A percentile compares a stretch with the other conserved stretches of the same genome.
Conservation (phyloP, 1,140 invertebrate species). For the Drosophila chauvacae region DNA sequence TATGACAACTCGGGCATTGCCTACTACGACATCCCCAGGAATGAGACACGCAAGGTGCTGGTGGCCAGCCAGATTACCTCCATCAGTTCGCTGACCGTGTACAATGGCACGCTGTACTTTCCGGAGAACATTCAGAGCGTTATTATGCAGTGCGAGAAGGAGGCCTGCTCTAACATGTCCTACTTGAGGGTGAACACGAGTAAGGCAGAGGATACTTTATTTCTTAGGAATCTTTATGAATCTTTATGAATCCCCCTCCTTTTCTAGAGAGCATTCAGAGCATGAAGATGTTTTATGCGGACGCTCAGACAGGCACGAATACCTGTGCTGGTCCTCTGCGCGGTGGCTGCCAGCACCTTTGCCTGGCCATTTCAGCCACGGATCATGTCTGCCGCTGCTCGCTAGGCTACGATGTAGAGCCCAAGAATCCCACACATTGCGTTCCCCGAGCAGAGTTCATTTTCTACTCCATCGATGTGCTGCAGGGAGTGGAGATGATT, state of each 20-base stretch:
- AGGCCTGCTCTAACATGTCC: constrained; percentile 69
- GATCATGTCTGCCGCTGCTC: constrained; percentile 90
- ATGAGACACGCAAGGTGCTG: constrained; percentile 76
- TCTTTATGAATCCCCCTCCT: neutral
- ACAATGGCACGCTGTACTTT: constrained; percentile 80
- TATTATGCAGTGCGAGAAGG: constrained; percentile 82
- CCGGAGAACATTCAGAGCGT: constrained; percentile 79
- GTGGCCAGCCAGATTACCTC: constrained; percentile 71
- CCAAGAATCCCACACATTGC: constrained; percentile 85
- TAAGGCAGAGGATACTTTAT: constrained; percentile 47
- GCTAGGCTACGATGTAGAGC: constrained; percentile 88
- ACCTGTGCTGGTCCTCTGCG: constrained; percentile 86
- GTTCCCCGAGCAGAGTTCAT: constrained; percentile 88
- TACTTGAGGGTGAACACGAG: constrained; percentile 86
- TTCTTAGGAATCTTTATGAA: too few relatives aligned
- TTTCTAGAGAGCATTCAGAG: constrained; percentile 87
- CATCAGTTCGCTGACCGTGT: constrained; percentile 78
- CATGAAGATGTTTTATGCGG: constrained; percentile 90
- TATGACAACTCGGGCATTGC: constrained; percentile 87
- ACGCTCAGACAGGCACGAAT: constrained; percentile 86
- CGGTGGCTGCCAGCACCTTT: constrained; percentile 91
- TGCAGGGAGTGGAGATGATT: constrained; percentile 88
- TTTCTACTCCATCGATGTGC: constrained; percentile 91
- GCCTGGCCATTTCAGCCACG: constrained; percentile 88
- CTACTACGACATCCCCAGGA: constrained; percentile 87